Evolutionary conservation across 2,888 invertebrate species (phyloP).

Genomic region (Apamea sordens): DNA sequence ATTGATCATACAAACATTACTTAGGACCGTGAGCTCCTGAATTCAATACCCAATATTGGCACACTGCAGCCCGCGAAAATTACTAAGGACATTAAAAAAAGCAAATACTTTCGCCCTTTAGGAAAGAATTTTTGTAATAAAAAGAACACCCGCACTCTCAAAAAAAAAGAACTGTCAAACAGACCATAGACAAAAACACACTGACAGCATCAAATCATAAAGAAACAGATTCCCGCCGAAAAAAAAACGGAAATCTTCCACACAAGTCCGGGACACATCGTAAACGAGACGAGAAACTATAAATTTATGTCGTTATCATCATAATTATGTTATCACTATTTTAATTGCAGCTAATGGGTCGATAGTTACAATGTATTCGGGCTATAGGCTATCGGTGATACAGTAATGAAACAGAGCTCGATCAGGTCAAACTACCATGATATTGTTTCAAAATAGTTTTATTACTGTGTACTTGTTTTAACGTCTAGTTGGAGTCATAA

Average conservation of each 20-base stretch:
- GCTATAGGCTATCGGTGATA: conserved; percentile 72
- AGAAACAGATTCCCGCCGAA: neutral
- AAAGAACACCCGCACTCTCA: neutral
- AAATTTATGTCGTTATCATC: conserved; percentile 73
- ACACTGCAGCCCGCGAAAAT: neutral
- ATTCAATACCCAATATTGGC: conserved; percentile 37
- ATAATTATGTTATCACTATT: conserved; percentile 82
- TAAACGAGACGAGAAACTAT: conserved; percentile 60
- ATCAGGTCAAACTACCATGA: conserved; percentile 58
- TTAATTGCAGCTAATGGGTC: conserved; percentile 86
- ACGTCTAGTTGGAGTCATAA: conserved; percentile 26
- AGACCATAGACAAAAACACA: conserved; percentile 22
- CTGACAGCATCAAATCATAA: neutral
- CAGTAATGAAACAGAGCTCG: conserved; percentile 57
- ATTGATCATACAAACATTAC: conserved; percentile 17
- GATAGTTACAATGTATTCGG: conserved; percentile 82
- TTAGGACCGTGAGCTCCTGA: conserved; percentile 39
- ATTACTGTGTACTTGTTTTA: conserved; percentile 62
- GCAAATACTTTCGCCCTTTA: neutral
- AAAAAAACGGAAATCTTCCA: conserved; percentile 14
- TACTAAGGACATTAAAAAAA: neutral
- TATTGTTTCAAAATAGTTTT: conserved; percentile 69
- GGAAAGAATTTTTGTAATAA: neutral
- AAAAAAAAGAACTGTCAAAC: conserved; percentile 5
- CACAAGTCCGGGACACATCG: conserved; percentile 39